Conservation (phyloP, 2,797 vertebrate species). For the Pangasius krempfi region DNA sequence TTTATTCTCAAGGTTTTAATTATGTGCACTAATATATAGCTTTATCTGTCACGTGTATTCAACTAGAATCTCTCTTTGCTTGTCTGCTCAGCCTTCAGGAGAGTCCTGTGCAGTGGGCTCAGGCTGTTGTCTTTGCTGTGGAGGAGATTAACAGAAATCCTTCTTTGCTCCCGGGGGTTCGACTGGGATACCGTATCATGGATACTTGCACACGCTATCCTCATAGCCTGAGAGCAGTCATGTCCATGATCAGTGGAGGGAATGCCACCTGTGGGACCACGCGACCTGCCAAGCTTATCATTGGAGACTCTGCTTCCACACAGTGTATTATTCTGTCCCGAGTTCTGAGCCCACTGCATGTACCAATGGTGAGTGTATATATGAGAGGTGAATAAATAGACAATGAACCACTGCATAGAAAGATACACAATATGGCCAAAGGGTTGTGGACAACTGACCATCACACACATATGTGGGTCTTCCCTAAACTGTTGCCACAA, state of each 20-base stretch:
- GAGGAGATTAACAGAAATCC: constrained; percentile 63
- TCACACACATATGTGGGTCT: no score
- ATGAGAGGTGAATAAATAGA: background rate
- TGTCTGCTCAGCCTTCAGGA: constrained; percentile 69
- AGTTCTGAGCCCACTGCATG: constrained; percentile 66
- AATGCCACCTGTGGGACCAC: constrained; percentile 38
- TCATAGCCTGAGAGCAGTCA: constrained; percentile 45
- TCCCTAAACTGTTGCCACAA: no score
- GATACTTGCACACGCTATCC: constrained; percentile 53
- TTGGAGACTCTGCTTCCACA: constrained; percentile 71
- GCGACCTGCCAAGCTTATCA: constrained; percentile 68
- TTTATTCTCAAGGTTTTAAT: no score
- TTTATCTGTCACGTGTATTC: background rate
- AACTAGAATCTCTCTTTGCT: no score
- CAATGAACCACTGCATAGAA: background rate
- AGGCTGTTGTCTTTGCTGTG: constrained; percentile 74
- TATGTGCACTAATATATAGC: no score
- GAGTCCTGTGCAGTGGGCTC: constrained; percentile 68
- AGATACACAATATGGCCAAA: background rate
- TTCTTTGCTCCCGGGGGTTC: constrained; percentile 54
- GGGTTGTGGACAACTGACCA: no score
- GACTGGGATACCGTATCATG: constrained; percentile 56
- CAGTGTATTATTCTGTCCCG: constrained; percentile 68
- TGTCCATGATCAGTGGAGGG: constrained; percentile 53
- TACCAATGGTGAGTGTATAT: constrained; percentile 71